Percentiles rank a stretch among this genome's conserved stretches.
These are phyloP conservation scores for Trichopria drosophilae DNA, from an alignment of 2,888 invertebrate species.

Conservation along the genomic window DNA sequence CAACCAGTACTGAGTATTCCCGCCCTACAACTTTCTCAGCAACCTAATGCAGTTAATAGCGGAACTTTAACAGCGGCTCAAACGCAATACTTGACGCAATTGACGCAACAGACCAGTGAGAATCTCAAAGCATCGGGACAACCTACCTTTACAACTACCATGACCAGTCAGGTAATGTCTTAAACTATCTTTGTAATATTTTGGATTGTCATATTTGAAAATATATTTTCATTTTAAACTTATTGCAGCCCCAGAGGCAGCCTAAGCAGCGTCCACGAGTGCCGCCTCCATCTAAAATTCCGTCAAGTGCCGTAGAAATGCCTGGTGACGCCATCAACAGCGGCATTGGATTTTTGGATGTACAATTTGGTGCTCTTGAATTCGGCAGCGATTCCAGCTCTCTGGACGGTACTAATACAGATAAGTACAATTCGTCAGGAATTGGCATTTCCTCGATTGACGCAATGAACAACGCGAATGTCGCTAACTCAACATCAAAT, in stretches of 20 bases:
- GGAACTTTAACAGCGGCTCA: constrained; percentile 63
- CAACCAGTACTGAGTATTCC: constrained; percentile 47
- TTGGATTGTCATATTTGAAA: background rate
- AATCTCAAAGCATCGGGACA: constrained; percentile 62
- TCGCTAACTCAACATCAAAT: constrained; percentile 43
- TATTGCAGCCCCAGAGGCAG: constrained; percentile 49
- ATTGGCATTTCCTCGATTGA: constrained; percentile 49
- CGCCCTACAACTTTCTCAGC: constrained; percentile 54
- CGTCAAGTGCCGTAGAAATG: constrained; percentile 94
- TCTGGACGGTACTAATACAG: constrained; percentile 58
- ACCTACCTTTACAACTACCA: constrained; percentile 47
- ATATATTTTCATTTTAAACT: constrained; percentile 8
- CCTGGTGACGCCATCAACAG: constrained; percentile 81
- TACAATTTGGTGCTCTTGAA: constrained; percentile 91
- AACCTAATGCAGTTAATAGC: constrained; percentile 55
- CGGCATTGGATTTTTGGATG: constrained; percentile 79
- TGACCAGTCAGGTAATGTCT: constrained; percentile 47
- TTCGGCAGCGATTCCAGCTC: constrained; percentile 65
- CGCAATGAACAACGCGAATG: constrained; percentile 44
- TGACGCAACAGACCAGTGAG: constrained; percentile 63
- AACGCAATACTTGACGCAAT: constrained; percentile 64
- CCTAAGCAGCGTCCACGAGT: constrained; percentile 53
- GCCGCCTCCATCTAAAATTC: constrained; percentile 71
- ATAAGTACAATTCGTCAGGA: constrained; percentile 57
- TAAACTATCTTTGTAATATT: background rate